phyloP scores from a whole-genome alignment of 1,140 invertebrate species.

The Globodera rostochiensis region DNA sequence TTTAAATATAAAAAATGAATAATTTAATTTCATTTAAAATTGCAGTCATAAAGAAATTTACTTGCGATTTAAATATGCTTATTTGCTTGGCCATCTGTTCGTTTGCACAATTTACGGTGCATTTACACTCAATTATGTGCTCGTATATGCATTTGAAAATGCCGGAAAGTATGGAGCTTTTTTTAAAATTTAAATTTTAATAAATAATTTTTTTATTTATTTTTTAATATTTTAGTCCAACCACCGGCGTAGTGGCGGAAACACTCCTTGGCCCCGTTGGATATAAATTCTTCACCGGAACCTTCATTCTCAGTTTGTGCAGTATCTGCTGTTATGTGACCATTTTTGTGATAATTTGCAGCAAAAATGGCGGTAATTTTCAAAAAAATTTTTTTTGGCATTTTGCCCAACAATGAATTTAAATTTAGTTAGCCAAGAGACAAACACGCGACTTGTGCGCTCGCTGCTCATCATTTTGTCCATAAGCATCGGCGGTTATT shows the following conservation, averaged over 20 bases:
- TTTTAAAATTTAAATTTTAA: background rate
- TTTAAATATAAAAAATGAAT: too few relatives aligned
- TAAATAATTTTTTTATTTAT: background rate
- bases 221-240: constrained; percentile 6
- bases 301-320: background rate
- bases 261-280: background rate
- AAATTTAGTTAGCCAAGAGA: constrained; percentile 19
- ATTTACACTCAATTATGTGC: constrained; percentile 4
- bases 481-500: constrained; percentile 16
- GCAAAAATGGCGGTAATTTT: background rate
- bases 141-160: constrained; percentile 13
- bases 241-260: constrained; percentile 4
- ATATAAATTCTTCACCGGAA: background rate
- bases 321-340: constrained; percentile 6
- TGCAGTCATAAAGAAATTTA: constrained; percentile 5
- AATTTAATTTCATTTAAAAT: background rate
- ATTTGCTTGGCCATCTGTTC: constrained; percentile 6
- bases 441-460: constrained; percentile 20
- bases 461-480: constrained; percentile 21
- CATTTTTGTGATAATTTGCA: constrained; percentile 10
- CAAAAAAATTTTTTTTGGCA: background rate
- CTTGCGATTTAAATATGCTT: constrained; percentile 3
- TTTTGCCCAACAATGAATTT: background rate
- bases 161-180: background rate
- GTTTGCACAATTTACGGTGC: constrained; percentile 12